These are phyloP conservation scores for Tinamus guttatus DNA, from an alignment of 2,113 vertebrate species.

Conservation along the genomic window DNA sequence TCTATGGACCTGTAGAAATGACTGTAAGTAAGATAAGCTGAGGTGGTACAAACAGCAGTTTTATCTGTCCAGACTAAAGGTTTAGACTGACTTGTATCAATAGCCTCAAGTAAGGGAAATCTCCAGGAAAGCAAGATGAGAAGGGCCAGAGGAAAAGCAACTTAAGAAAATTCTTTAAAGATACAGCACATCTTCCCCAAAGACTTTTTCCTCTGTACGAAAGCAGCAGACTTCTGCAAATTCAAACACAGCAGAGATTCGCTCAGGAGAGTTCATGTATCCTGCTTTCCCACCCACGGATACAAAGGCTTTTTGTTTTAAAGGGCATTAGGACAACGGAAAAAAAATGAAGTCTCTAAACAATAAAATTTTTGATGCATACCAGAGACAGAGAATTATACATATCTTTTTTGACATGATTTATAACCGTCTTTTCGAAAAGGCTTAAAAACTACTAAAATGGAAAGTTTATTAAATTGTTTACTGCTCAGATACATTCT, in stretches of 20 bases:
- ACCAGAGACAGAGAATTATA: slow-evolving; percentile 14
- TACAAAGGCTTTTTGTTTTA: background rate
- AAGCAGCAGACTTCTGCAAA: background rate
- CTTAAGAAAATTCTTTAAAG: background rate
- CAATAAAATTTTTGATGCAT: background rate
- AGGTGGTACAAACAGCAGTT: background rate
- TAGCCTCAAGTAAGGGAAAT: slow-evolving; percentile 13
- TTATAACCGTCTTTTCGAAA: slow-evolving; percentile 49
- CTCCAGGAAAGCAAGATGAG: background rate
- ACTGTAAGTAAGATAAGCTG: slow-evolving; percentile 36
- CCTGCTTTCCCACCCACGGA: background rate
- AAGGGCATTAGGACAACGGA: background rate
- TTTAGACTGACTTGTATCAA: slow-evolving; percentile 44
- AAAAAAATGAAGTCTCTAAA: background rate
- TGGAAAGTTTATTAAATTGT: slow-evolving; percentile 71
- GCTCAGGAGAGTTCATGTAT: background rate
- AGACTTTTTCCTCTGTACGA: background rate
- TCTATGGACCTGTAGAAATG: slow-evolving; percentile 42
- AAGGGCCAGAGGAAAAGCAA: background rate
- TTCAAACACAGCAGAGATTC: background rate
- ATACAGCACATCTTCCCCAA: background rate
- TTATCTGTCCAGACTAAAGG: slow-evolving; percentile 63
- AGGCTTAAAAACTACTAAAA: slow-evolving; percentile 47
- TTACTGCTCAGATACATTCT: slow-evolving; percentile 68
- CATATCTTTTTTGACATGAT: slow-evolving; percentile 16